Conservation (phyloP, 2,113 vertebrate species). For the Carettochelys insculpta region DNA sequence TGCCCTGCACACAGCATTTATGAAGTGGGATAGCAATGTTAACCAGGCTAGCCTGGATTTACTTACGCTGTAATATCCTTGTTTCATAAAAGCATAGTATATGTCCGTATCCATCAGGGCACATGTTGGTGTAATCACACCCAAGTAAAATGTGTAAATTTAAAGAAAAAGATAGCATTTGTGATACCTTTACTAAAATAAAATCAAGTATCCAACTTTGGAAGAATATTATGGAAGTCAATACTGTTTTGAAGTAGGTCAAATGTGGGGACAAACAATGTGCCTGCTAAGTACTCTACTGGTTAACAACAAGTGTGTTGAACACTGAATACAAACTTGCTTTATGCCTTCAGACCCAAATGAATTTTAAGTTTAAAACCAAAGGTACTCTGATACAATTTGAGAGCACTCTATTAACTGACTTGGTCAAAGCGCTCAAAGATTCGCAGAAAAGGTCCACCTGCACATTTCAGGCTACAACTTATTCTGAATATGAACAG, state of each 20-base stretch:
- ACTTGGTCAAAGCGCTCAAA: neutral
- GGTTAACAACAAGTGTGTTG: too few relatives aligned
- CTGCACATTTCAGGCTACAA: neutral
- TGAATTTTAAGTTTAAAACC: neutral
- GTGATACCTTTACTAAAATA: neutral
- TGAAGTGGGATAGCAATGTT: neutral
- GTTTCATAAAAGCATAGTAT: neutral
- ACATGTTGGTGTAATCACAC: neutral
- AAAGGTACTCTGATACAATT: fast-evolving
- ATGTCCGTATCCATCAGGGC: neutral
- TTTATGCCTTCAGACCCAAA: neutral
- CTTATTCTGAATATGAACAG: neutral
- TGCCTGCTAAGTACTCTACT: neutral
- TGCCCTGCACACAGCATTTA: neutral
- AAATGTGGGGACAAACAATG: neutral
- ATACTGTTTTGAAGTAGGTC: too few relatives aligned
- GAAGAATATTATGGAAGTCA: too few relatives aligned
- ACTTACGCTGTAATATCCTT: neutral
- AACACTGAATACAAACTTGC: neutral
- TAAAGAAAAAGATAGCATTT: neutral
- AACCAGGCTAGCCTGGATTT: neutral
- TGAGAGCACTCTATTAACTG: fast-evolving
- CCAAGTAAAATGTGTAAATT: neutral
- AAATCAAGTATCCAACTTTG: too few relatives aligned
- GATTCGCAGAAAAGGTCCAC: neutral